phyloP scores from a whole-genome alignment of 2,888 invertebrate genomes.

The Drosophila fulvimacula region DNA sequence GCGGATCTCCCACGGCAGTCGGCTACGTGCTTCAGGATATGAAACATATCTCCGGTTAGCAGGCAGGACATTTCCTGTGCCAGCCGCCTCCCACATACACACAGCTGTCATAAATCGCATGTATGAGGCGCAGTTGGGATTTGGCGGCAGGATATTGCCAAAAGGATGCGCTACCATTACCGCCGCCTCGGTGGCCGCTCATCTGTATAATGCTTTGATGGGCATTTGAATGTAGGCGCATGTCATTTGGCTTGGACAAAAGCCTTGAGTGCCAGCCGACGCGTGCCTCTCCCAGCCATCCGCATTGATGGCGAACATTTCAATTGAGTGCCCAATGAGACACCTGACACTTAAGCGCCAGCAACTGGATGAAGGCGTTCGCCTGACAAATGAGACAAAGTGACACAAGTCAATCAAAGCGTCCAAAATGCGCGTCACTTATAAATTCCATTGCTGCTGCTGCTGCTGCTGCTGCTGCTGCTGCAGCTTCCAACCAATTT shows the following conservation, averaged over 20 bases:
- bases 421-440: slow-evolving; percentile 61
- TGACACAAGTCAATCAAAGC: slow-evolving; percentile 84
- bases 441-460: slow-evolving; percentile 65
- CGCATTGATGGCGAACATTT: slow-evolving; percentile 49
- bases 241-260: slow-evolving; percentile 67
- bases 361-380: slow-evolving; percentile 67
- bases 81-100: slow-evolving; percentile 8
- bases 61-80: slow-evolving; percentile 84
- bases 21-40: slow-evolving; percentile 78
- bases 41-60: slow-evolving; percentile 84
- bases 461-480: not conserved
- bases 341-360: slow-evolving; percentile 75
- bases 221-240: slow-evolving; percentile 77
- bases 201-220: slow-evolving; percentile 73
- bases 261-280: slow-evolving; percentile 48
- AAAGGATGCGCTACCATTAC: slow-evolving; percentile 59
- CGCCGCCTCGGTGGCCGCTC: slow-evolving; percentile 30
- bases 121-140: slow-evolving; percentile 58
- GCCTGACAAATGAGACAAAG: slow-evolving; percentile 84
- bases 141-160: slow-evolving; percentile 77
- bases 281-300: slow-evolving; percentile 23
- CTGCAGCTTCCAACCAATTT: slow-evolving; percentile 53
- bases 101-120: slow-evolving; percentile 71
- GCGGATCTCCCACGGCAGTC: slow-evolving; percentile 46
- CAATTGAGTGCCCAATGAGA: slow-evolving; percentile 64